Conservation (phyloP, 2,888 invertebrate genomes). For the Phymatocera aterrima region DNA sequence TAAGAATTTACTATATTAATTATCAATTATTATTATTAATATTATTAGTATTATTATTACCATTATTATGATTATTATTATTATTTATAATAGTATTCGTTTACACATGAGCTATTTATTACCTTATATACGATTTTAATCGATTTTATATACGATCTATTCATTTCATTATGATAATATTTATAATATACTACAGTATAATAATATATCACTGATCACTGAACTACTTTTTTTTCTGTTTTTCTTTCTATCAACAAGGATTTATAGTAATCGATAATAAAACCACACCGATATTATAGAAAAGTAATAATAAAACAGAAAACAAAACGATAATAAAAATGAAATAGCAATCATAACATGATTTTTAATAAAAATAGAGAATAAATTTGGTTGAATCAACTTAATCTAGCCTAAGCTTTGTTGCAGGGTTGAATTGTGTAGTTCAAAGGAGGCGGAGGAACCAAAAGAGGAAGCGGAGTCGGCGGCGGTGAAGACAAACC, state of each 20-base stretch:
- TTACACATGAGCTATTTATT: constrained; percentile 10
- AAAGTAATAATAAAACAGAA: neutral
- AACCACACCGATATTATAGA: neutral
- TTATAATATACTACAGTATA: constrained; percentile 6
- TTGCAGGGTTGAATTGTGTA: constrained; percentile 72
- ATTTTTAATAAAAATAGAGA: neutral
- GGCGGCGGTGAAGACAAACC: constrained; percentile 67
- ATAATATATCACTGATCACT: constrained; percentile 39
- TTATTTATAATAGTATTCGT: constrained; percentile 27
- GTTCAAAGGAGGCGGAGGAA: constrained; percentile 70
- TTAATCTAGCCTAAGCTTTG: constrained; percentile 60
- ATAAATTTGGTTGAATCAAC: neutral
- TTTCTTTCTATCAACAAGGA: constrained; percentile 9
- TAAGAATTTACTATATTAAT: constrained; percentile 20
- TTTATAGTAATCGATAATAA: neutral
- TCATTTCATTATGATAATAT: constrained; percentile 10
- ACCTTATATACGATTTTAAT: constrained; percentile 32
- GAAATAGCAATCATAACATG: neutral
- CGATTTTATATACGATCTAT: constrained; percentile 21
- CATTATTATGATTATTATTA: too few species aligned
- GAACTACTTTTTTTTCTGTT: constrained; percentile 15
- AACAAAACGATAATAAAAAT: neutral
- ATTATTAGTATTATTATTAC: constrained; percentile 6
- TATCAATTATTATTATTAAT: too few species aligned
- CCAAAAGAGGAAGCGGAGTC: constrained; percentile 70